A percentile compares a stretch with the other conserved stretches of the same genome.
Evolutionary conservation across 2,888 invertebrate genomes (phyloP).

Genomic region (Caenorhabditis macrosperma): DNA sequence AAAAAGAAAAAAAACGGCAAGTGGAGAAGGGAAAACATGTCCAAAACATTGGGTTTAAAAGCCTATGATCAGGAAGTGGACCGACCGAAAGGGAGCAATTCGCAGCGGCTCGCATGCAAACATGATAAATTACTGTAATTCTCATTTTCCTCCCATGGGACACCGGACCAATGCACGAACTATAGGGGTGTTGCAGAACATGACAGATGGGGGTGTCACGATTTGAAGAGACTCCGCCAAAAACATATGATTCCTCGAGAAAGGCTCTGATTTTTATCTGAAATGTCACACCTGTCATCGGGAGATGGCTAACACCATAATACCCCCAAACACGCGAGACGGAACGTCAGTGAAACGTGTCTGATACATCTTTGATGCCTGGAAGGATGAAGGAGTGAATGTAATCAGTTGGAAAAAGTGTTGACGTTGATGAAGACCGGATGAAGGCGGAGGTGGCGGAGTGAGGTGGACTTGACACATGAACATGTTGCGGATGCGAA

Average conservation of each 20-base stretch:
- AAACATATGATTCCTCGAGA: too few relatives aligned
- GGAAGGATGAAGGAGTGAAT: slow-evolving; percentile 2
- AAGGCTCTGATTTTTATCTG: too few relatives aligned
- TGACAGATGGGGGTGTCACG: slow-evolving; percentile 3
- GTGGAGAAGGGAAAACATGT: not conserved
- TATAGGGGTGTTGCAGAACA: not conserved
- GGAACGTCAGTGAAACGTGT: too few relatives aligned
- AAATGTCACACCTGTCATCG: too few relatives aligned
- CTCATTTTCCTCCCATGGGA: slow-evolving; percentile 11
- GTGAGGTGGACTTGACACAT: slow-evolving; percentile 15
- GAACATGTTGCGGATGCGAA: not conserved
- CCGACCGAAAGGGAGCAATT: not conserved
- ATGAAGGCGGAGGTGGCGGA: slow-evolving; percentile 16
- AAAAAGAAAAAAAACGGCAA: not conserved
- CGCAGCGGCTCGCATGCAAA: too few relatives aligned
- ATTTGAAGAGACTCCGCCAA: too few relatives aligned
- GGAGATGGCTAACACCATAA: too few relatives aligned
- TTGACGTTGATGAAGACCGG: slow-evolving; percentile 6
- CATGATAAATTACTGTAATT: slow-evolving; percentile 41
- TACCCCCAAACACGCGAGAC: too few relatives aligned
- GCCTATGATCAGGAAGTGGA: slow-evolving; percentile 6
- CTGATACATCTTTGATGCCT: too few relatives aligned
- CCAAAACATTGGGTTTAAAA: not conserved
- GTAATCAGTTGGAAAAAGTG: slow-evolving; percentile 13
- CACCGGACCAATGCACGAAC: slow-evolving; percentile 30